Evolutionary conservation across 2,888 invertebrate genomes (phyloP).

Genomic region (Cryptophagus acutangulus): DNA sequence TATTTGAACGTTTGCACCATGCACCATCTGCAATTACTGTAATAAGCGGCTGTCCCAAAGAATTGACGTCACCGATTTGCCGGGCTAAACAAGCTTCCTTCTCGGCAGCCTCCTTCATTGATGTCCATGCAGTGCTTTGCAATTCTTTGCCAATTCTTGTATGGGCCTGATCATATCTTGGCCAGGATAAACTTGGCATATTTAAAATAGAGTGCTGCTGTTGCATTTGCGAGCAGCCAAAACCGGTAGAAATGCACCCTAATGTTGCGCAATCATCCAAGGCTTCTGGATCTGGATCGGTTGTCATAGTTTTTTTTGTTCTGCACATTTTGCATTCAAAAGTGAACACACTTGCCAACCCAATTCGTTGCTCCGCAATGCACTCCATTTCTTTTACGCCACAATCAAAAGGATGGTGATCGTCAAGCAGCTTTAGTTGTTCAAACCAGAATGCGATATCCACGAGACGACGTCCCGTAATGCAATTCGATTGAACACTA

Average conservation of each 20-base stretch:
- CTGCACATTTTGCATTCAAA: constrained; percentile 5
- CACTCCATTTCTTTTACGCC: background rate
- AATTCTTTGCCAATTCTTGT: constrained; percentile 2
- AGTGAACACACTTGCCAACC: background rate
- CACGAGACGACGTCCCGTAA: too few relatives aligned
- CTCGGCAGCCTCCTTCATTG: constrained; percentile 17
- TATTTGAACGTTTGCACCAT: constrained; percentile 30
- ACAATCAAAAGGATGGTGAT: constrained; percentile 1
- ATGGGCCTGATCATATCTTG: constrained; percentile 2
- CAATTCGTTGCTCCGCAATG: background rate
- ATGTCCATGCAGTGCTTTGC: constrained; percentile 3
- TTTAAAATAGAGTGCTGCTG: constrained; percentile 5
- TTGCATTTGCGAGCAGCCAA: constrained; percentile 9
- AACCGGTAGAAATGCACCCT: constrained; percentile 9
- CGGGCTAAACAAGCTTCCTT: constrained; percentile 24
- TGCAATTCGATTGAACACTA: too few relatives aligned
- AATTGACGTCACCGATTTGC: constrained; percentile 24
- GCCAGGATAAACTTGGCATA: constrained; percentile 12
- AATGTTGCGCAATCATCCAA: constrained; percentile 2
- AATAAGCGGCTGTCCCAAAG: constrained; percentile 24
- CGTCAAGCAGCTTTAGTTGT: too few relatives aligned
- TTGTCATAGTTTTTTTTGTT: background rate
- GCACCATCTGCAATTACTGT: constrained; percentile 33
- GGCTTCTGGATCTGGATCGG: background rate
- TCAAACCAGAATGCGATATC: too few relatives aligned